Conservation (phyloP, 2,888 invertebrate species). For the Lasioglossum lativentre region DNA sequence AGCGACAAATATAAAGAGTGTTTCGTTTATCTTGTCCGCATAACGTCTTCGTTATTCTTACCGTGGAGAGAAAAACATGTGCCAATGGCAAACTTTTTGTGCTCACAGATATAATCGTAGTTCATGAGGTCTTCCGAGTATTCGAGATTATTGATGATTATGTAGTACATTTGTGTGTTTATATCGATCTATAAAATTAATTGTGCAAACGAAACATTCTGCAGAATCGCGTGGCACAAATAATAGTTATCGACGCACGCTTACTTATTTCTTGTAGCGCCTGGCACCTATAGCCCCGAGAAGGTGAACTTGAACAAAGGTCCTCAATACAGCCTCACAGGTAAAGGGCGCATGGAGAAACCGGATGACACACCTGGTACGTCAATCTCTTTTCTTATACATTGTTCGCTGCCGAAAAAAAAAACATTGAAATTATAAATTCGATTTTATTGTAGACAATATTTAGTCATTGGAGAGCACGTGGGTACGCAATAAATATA, state of each 20-base stretch:
- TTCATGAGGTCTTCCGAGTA: too few relatives aligned
- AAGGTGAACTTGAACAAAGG: conserved; percentile 85
- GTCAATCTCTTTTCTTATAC: background rate
- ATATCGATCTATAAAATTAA: too few relatives aligned
- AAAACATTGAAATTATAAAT: too few relatives aligned
- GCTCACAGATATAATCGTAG: too few relatives aligned
- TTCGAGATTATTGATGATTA: too few relatives aligned
- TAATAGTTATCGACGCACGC: background rate
- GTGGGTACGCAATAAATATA: too few relatives aligned
- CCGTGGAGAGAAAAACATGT: too few relatives aligned
- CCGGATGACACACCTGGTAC: conserved; percentile 86
- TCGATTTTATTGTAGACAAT: too few relatives aligned
- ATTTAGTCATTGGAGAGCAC: too few relatives aligned
- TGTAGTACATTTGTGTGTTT: too few relatives aligned
- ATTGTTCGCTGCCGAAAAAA: background rate
- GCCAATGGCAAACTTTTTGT: too few relatives aligned
- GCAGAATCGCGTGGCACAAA: background rate
- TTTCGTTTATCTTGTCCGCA: background rate
- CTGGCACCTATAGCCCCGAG: conserved; percentile 70
- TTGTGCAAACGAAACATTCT: background rate
- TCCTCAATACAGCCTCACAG: conserved; percentile 85
- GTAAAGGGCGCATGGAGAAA: conserved; percentile 70
- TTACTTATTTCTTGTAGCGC: conserved; percentile 56
- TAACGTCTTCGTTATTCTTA: background rate
- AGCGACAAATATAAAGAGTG: background rate